Conservation (phyloP, 2,113 vertebrate species). For the Triplophysa dalaica region DNA sequence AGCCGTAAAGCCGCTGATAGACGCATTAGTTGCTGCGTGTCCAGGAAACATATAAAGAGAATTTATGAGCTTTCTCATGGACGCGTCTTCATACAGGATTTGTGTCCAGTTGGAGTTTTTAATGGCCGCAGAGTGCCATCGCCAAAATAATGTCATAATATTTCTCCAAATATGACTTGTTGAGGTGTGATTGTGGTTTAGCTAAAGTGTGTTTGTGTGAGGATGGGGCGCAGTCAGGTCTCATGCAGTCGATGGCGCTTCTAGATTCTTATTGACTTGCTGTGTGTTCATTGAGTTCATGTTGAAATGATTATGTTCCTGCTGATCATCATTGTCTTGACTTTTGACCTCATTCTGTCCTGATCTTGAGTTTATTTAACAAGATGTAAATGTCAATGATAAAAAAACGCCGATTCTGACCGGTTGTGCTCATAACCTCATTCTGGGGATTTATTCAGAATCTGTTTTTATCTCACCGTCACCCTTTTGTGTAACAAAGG, state of each 20-base stretch:
- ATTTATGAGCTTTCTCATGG: conserved; percentile 78
- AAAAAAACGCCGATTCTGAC: conserved; percentile 66
- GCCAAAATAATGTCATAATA: conserved; percentile 29
- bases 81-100: conserved; percentile 68
- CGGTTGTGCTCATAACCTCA: conserved; percentile 7
- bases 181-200: background rate
- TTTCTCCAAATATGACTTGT: conserved; percentile 30
- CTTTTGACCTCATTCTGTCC: conserved; percentile 43
- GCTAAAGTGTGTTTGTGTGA: too few species aligned
- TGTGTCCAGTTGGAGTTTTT: background rate
- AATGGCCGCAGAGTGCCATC: background rate
- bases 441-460: too few species aligned
- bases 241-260: too few species aligned
- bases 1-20: conserved; percentile 69
- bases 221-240: too few species aligned
- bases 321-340: conserved; percentile 27
- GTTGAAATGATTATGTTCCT: background rate
- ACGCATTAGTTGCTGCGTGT: conserved; percentile 76
- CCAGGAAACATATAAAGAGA: conserved; percentile 75
- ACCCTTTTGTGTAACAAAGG: too few species aligned
- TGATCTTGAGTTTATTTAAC: conserved; percentile 59
- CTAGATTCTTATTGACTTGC: conserved; percentile 20
- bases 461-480: too few species aligned
- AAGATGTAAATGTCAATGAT: conserved; percentile 66
- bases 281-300: conserved; percentile 66